Base-by-base conservation (phyloP, 2,113 vertebrate genomes). In the Elephantulus edwardii region DNA sequence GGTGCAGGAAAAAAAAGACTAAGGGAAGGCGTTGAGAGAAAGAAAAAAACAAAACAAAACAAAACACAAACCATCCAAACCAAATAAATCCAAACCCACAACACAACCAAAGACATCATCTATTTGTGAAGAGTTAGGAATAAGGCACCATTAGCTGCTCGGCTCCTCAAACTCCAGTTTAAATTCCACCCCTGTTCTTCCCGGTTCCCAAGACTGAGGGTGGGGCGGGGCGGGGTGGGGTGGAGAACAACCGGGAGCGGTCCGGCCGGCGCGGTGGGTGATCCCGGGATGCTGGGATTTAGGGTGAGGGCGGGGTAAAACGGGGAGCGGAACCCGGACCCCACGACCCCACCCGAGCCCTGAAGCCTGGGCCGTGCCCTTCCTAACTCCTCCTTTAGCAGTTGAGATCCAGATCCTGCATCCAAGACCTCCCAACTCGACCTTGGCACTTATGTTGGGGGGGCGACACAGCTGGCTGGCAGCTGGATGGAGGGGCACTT, bases 381-480 rank as follows among this genome's bases (percentile, higher is more conserved):
- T 91, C 82, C 91, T 89, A 91, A 91, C 91, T 81, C 94, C 90
- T 95, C 88, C 95, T 96, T 96, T 94, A 90, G 90, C 50, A 58
- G 74, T n/a, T 16, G 56, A 87, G 88, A 56, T 71, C 70, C 44
- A 48, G 75, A 52, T 80, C 84, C 92, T 50, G 66, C 95, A 94
- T 90, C 91, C 95, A 84, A 92, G 95, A 96, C 96, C 95, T 95
- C 93, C 96, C 95, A 96, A 88, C 89, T 93, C 88, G 94, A 94
- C 94, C 91, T 79, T 95, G 95, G 95, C 94, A 93, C 79, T 83
- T 30, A 26, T 60, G 58, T 22, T 22, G 86, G 94, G 79, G 11
- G 88, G 93, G 76, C 86, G 90, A 79, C 98, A 97, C 98, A 98
- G 98, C 98, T 98, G 98, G 97, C 94, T 96, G 91, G 97, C 98